Evolutionary conservation across 2,113 vertebrate genomes (phyloP).

Genomic region (Silurus glanis): DNA sequence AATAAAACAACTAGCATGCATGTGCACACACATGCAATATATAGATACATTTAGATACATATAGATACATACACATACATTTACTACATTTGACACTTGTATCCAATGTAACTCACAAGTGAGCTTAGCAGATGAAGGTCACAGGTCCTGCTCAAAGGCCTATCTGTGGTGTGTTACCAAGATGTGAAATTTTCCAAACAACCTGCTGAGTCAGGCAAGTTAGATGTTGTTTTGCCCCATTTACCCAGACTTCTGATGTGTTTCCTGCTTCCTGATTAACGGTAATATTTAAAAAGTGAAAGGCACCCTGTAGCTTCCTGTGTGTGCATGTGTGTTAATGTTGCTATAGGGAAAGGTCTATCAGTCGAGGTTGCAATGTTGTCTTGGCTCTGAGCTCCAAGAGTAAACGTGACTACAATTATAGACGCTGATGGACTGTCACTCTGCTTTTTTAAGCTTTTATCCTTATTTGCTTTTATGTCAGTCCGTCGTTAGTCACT

Average conservation of each 20-base stretch:
- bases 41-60: not conserved
- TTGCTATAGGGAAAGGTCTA: conserved; percentile 28
- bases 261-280: not conserved
- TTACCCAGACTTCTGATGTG: not conserved
- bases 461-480: conserved; percentile 34
- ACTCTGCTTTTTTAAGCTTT: conserved; percentile 41
- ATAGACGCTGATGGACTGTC: conserved; percentile 44
- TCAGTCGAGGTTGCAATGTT: conserved; percentile 22
- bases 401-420: conserved; percentile 6
- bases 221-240: no score
- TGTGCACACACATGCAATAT: not conserved
- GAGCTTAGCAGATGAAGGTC: not conserved
- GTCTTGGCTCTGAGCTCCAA: conserved; percentile 19
- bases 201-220: not conserved
- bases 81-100: not conserved
- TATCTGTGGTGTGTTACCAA: not conserved
- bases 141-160: not conserved
- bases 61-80: not conserved
- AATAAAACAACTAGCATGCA: not conserved
- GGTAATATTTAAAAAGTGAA: not conserved
- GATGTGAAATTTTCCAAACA: not conserved
- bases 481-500: conserved; percentile 32
- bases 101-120: not conserved
- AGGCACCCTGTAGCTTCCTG: not conserved
- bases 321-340: conserved; percentile 3